Conservation (phyloP, 2,888 invertebrate genomes). For the Aleiodes testaceus region DNA sequence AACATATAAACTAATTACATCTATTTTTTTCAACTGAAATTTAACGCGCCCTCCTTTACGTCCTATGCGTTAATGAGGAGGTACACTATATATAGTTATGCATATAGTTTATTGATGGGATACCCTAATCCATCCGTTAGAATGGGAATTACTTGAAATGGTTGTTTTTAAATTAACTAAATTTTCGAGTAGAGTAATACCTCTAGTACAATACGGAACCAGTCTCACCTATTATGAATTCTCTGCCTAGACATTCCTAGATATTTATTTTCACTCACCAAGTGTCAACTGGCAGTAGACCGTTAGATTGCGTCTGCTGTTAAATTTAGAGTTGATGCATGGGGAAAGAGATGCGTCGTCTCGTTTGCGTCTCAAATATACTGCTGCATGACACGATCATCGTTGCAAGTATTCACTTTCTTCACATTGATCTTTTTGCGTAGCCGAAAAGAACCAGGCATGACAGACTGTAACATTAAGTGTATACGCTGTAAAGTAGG, state of each 20-base stretch:
- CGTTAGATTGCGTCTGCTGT: slow-evolving; percentile 21
- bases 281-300: slow-evolving; percentile 22
- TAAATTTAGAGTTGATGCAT: slow-evolving; percentile 25
- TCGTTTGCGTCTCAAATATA: neutral
- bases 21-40: too few species aligned
- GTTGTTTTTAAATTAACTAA: too few species aligned
- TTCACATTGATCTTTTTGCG: too few species aligned
- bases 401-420: neutral
- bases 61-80: too few species aligned
- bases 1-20: too few species aligned
- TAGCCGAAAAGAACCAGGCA: too few species aligned
- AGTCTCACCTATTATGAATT: slow-evolving; percentile 4
- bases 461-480: too few species aligned
- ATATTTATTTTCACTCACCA: slow-evolving; percentile 13
- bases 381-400: neutral
- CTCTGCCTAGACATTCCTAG: slow-evolving; percentile 13
- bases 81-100: neutral
- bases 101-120: neutral
- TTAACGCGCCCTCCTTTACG: too few species aligned
- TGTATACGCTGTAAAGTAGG: too few species aligned
- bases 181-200: too few species aligned
- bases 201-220: neutral
- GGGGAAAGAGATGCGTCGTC: neutral
- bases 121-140: too few species aligned
- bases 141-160: too few species aligned